Evolutionary conservation across 2,888 invertebrate species (phyloP).

Genomic region (Sepiola atlantica): DNA sequence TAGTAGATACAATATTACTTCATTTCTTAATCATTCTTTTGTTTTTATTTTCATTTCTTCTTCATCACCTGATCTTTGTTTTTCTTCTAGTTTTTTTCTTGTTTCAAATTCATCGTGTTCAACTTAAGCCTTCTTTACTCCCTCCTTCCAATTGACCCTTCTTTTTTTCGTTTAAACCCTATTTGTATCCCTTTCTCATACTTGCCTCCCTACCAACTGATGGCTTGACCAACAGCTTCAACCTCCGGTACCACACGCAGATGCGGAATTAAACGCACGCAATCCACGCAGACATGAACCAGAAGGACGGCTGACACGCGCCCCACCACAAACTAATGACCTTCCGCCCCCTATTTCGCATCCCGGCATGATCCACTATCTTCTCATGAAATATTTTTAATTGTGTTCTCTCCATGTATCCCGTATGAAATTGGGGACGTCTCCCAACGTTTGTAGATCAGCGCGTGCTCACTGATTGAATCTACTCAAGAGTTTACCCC

Average conservation of each 20-base stretch:
- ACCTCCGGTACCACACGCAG: background rate
- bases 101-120: no score
- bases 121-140: background rate
- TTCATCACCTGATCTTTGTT: no score
- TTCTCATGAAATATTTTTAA: background rate
- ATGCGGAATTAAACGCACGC: background rate
- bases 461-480: background rate
- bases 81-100: no score
- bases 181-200: background rate
- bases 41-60: no score
- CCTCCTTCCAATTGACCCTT: background rate
- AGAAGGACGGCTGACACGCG: background rate
- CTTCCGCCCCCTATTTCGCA: background rate
- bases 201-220: background rate
- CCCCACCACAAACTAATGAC: background rate
- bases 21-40: no score
- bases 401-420: background rate
- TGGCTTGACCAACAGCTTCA: background rate
- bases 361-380: background rate
- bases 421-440: background rate
- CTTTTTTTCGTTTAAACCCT: background rate
- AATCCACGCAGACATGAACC: background rate
- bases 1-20: no score
- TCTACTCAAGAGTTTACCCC: background rate
- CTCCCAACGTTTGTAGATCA: background rate